Conservation (phyloP, 2,113 vertebrate species). For the Odocoileus virginianus region DNA sequence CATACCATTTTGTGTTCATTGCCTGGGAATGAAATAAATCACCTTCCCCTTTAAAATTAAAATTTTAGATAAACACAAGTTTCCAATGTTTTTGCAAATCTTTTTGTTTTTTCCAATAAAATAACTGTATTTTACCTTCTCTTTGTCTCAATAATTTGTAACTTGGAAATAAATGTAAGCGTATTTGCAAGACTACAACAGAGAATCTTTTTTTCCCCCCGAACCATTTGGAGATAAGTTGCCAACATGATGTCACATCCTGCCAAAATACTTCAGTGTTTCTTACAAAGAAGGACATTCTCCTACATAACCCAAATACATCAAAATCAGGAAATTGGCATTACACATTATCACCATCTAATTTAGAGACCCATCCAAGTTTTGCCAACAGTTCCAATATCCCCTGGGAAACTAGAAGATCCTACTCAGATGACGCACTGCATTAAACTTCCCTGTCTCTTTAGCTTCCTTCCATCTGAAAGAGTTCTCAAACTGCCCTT, state of each 20-base stretch:
- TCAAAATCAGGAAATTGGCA: background rate
- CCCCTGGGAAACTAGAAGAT: background rate
- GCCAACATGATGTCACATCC: background rate
- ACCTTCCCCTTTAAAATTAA: slow-evolving; percentile 39
- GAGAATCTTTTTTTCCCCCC: background rate
- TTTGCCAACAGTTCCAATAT: background rate
- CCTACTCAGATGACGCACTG: background rate
- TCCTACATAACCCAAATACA: background rate
- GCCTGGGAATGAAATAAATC: slow-evolving; percentile 48
- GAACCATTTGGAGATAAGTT: background rate
- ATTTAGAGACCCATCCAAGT: background rate
- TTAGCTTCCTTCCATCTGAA: background rate
- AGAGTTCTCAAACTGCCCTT: background rate
- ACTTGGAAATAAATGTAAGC: background rate
- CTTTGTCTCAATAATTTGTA: background rate
- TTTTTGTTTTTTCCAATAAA: background rate
- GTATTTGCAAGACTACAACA: background rate
- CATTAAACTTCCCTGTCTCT: background rate
- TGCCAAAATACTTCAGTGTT: background rate
- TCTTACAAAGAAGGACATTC: background rate
- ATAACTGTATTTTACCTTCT: background rate
- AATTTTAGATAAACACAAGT: slow-evolving; percentile 52
- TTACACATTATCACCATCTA: background rate
- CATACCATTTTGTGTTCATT: background rate
- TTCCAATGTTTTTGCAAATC: background rate